Percentiles rank a stretch among this genome's conserved stretches.
Evolutionary conservation across 2,797 vertebrate genomes (phyloP).

Genomic region (Fratercula arctica): DNA sequence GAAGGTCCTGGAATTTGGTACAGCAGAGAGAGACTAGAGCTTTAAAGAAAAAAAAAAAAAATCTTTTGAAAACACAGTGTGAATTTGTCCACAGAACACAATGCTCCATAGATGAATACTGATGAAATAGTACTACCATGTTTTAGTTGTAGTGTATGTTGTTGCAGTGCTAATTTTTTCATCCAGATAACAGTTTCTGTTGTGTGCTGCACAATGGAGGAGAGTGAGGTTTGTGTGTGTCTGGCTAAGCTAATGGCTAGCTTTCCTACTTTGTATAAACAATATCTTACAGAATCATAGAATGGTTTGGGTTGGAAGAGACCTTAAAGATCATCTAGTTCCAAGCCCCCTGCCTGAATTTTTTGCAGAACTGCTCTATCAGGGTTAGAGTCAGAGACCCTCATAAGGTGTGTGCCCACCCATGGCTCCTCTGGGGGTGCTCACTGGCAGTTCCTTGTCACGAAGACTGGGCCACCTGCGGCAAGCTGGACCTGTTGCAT

Average conservation of each 20-base stretch:
- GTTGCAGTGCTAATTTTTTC: background rate
- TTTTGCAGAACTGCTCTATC: too few species aligned
- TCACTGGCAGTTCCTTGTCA: too few species aligned
- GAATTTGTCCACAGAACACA: rapidly evolving
- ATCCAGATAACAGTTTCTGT: background rate
- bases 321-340: too few species aligned
- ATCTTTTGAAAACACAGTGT: background rate
- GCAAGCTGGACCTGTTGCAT: too few species aligned
- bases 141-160: background rate
- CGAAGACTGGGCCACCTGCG: too few species aligned
- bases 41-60: background rate
- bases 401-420: too few species aligned
- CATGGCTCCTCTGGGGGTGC: too few species aligned
- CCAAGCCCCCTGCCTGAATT: too few species aligned
- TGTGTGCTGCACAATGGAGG: background rate
- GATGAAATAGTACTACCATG: background rate
- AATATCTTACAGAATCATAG: background rate
- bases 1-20: background rate
- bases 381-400: too few species aligned
- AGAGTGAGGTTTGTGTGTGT: background rate
- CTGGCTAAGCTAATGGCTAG: background rate
- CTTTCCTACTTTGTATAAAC: background rate
- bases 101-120: background rate
- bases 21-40: background rate
- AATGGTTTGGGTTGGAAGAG: too few species aligned